phyloP scores from a whole-genome alignment of 2,113 vertebrate species.

The Oreochromis tanganicae region DNA sequence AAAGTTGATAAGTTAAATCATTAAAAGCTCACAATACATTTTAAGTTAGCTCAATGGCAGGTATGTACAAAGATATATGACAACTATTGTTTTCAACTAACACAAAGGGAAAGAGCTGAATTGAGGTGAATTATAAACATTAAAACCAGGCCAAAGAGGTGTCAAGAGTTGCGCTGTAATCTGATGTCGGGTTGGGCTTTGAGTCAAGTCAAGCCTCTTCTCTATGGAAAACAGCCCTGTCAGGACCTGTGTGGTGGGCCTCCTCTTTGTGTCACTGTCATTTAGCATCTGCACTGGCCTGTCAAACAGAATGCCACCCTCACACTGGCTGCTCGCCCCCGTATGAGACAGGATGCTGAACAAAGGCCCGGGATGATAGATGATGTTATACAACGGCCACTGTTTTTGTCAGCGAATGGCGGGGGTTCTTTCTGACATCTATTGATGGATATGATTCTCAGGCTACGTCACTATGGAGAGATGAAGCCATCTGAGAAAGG shows the following conservation, averaged over 20 bases:
- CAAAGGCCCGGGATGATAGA: conserved; percentile 67
- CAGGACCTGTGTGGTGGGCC: conserved; percentile 53
- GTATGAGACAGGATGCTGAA: conserved; percentile 53
- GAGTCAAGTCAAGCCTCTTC: conserved; percentile 56
- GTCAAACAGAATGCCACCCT: conserved; percentile 64
- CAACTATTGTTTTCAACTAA: neutral
- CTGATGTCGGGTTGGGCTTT: conserved; percentile 47
- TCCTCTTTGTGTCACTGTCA: conserved; percentile 70
- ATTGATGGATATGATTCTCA: conserved; percentile 60
- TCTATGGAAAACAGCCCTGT: conserved; percentile 61
- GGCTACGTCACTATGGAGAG: conserved; percentile 24
- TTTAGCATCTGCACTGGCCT: conserved; percentile 67
- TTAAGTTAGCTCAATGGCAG: neutral
- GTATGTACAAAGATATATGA: neutral
- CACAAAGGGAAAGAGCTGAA: neutral
- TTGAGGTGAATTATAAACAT: neutral
- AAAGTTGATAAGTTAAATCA: neutral
- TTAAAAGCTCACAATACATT: neutral
- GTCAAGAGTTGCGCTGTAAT: conserved; percentile 43
- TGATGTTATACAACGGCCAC: conserved; percentile 55
- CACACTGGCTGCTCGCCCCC: conserved; percentile 47
- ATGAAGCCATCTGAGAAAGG: conserved; percentile 8
- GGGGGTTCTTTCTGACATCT: conserved; percentile 23
- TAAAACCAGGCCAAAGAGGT: conserved; percentile 35
- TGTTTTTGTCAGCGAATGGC: conserved; percentile 39